Conservation (phyloP, 2,888 invertebrate genomes). For the Mimas tiliae region DNA sequence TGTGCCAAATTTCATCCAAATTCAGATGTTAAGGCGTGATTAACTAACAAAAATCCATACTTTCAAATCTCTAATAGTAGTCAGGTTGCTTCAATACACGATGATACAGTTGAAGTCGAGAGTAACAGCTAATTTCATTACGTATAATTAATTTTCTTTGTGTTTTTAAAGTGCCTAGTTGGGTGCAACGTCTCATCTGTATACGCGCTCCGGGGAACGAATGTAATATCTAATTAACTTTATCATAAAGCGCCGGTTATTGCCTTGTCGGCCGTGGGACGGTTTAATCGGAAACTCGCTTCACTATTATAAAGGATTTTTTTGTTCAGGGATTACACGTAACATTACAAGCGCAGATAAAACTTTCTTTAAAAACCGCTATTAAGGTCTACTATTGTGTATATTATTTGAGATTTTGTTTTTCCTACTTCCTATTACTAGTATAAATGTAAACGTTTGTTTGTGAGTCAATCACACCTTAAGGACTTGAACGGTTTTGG, state of each 20-base stretch:
- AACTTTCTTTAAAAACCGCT: slow-evolving; percentile 19
- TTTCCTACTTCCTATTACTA: too few relatives aligned
- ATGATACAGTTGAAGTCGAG: not conserved
- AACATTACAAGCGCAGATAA: slow-evolving; percentile 1
- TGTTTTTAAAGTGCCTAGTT: slow-evolving; percentile 51
- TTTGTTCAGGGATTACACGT: slow-evolving; percentile 15
- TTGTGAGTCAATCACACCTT: too few relatives aligned
- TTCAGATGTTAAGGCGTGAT: too few relatives aligned
- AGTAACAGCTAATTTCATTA: slow-evolving; percentile 23
- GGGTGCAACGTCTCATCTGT: slow-evolving; percentile 64
- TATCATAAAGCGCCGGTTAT: slow-evolving; percentile 79
- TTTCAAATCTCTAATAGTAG: too few relatives aligned
- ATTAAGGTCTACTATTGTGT: not conserved
- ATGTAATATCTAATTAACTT: slow-evolving; percentile 82
- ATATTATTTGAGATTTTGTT: not conserved
- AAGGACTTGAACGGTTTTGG: too few relatives aligned
- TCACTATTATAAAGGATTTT: slow-evolving; percentile 33
- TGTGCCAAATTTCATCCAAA: too few relatives aligned
- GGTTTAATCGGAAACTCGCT: slow-evolving; percentile 68
- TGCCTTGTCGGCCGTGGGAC: slow-evolving; percentile 67
- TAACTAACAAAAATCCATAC: too few relatives aligned
- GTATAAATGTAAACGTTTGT: too few relatives aligned
- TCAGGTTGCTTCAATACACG: not conserved
- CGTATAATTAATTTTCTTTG: slow-evolving; percentile 56
- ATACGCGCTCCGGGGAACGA: slow-evolving; percentile 75